These are phyloP conservation scores for Rhadina sibilatrix DNA, from an alignment of 2,113 vertebrate species.

Conservation along the genomic window DNA sequence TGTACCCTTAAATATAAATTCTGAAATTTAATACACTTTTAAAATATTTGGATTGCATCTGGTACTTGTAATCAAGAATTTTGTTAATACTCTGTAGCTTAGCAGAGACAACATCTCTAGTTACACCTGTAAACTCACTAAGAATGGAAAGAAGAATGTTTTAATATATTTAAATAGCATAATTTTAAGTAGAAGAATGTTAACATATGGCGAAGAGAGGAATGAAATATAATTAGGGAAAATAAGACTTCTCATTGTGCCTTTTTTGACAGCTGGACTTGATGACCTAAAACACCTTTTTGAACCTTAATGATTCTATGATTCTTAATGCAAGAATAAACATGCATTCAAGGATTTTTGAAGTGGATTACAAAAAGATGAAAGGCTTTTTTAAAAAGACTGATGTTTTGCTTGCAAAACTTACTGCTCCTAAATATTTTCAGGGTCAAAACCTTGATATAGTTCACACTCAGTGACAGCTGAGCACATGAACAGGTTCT, in stretches of 20 bases:
- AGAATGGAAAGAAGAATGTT: background rate
- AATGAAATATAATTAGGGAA: background rate
- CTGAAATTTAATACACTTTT: background rate
- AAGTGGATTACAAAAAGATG: background rate
- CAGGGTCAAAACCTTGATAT: background rate
- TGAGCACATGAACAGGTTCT: background rate
- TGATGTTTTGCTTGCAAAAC: background rate
- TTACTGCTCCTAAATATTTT: background rate
- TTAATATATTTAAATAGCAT: background rate
- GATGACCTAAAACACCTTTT: background rate
- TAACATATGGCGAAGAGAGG: background rate
- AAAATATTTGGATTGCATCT: background rate
- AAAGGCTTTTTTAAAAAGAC: fast-evolving
- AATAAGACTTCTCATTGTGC: background rate
- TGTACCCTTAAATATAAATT: background rate
- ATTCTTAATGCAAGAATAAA: background rate
- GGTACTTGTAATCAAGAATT: background rate
- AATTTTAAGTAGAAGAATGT: background rate
- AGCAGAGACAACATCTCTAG: background rate
- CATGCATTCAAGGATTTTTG: background rate
- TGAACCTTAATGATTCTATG: background rate
- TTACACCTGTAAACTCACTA: background rate
- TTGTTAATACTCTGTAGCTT: background rate
- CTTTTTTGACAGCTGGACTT: background rate
- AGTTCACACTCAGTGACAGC: background rate